Conservation (phyloP, 2,113 vertebrate genomes). For the Gadus chalcogrammus region DNA sequence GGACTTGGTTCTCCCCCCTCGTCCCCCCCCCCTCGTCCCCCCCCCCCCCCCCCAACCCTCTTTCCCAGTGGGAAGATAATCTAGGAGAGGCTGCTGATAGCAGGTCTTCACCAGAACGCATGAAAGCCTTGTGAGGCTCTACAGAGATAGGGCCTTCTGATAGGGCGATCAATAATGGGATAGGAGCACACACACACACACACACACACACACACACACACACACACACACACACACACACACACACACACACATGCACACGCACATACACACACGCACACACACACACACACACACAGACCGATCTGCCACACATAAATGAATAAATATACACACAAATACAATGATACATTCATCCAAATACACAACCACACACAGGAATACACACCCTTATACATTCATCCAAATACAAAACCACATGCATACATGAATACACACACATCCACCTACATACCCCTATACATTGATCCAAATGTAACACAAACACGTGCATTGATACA, state of each 20-base stretch:
- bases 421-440: background rate
- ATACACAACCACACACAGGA: background rate
- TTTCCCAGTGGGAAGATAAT: slow-evolving; percentile 65
- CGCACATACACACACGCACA: slow-evolving; percentile 2
- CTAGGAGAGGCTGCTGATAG: slow-evolving; percentile 64
- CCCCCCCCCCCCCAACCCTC: slow-evolving; percentile 17
- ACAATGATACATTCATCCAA: background rate
- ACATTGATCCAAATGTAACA: too few relatives aligned
- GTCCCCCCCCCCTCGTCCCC: slow-evolving; percentile 25
- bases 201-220: slow-evolving; percentile 1
- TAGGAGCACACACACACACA: slow-evolving; percentile 37
- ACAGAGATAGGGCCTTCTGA: slow-evolving; percentile 72
- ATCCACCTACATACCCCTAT: too few relatives aligned
- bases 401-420: slow-evolving; percentile 1
- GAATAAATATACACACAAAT: background rate
- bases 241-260: background rate
- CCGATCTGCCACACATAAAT: background rate
- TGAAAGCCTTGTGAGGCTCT: slow-evolving; percentile 68
- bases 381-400: background rate
- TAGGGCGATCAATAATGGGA: slow-evolving; percentile 72
- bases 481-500: background rate
- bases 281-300: background rate
- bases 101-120: slow-evolving; percentile 64
- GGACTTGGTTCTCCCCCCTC: slow-evolving; percentile 54
- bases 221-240: background rate